phyloP scores from a whole-genome alignment of 2,797 vertebrate genomes.

The Pachyuromys duprasi region DNA sequence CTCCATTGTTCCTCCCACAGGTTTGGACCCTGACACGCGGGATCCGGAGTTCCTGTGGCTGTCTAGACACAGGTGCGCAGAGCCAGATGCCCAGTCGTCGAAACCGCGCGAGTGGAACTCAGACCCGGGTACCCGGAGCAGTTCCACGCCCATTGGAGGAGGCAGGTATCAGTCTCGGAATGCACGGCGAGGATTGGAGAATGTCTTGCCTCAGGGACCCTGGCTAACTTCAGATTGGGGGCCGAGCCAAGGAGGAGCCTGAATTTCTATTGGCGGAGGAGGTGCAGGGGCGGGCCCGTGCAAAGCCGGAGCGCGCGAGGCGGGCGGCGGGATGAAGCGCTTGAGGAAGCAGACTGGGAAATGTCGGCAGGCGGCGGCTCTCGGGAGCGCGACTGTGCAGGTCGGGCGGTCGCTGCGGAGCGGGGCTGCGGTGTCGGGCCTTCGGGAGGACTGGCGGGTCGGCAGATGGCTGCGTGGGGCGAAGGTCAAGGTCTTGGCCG shows the following conservation, averaged over 20 bases:
- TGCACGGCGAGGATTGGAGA: conserved; percentile 53
- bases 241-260: rapidly evolving
- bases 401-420: conserved; percentile 35
- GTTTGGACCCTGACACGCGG: conserved; percentile 65
- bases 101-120: neutral
- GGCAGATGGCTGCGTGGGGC: neutral
- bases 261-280: conserved; percentile 58
- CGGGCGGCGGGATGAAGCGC: conserved; percentile 69
- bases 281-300: neutral
- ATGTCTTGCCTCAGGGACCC: neutral
- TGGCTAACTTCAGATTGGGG: neutral
- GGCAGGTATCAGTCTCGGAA: conserved; percentile 63
- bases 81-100: neutral
- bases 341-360: conserved; percentile 55
- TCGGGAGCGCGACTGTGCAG: conserved; percentile 75
- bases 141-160: conserved; percentile 59
- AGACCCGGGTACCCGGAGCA: neutral
- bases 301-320: neutral
- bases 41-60: conserved; percentile 90
- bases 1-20: conserved; percentile 52
- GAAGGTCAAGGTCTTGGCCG: neutral
- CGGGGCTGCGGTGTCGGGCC: neutral
- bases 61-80: conserved; percentile 83
- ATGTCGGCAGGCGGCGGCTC: conserved; percentile 73
- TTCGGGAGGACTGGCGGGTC: neutral